Evolutionary conservation across 2,797 vertebrate genomes (phyloP), one percentile per base, ranked within the genome.

Genomic region (Tragelaphus oryx): DNA sequence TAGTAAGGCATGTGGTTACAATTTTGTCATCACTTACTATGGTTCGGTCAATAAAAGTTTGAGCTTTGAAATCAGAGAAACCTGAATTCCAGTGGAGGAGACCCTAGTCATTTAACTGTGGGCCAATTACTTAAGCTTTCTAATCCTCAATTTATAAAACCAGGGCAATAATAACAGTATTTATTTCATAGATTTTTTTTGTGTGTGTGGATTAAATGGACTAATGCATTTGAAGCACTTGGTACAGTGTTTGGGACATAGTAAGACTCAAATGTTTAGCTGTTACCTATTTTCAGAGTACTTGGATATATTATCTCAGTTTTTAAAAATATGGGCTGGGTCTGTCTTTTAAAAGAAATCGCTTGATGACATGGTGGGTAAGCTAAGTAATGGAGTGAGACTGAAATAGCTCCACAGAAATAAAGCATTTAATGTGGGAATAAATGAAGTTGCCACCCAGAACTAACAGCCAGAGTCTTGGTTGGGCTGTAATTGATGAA

Each of bases 391-490:
- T 98, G 98, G 97, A 97, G 96, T 97, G 97, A 97, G 98, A 97
- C 98, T 97, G 96, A 98, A 98, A 98, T 98, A 98, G 97, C 98
- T 93, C 81, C 96, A 97, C 93, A 93, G 98, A 98, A 98, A 97
- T 95, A 54, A 10, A 98, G 96, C 96, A 97, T 97, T 98, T 98
- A 98, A 98, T 96, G 6, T 95, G 94, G 95, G 96, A 97, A 98
- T 98, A 98, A 98, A 98, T 98, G 98, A 98, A 98, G 97, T 98
- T 98, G 98, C 98, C 95, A 98, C 96, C 97, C 97, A 98, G 97
- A 98, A 98, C 98, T 98, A 98, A 98, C 97, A 97, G 98, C 94
- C 86, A 96, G 97, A 97, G 95, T 95, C 96, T 95, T 97, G 96
- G 82, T 95, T 96, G 79, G 95, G 83, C 94, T 98, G 94, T 98